These are phyloP conservation scores for Melospiza melodia DNA, from an alignment of 2,113 vertebrate genomes.

Conservation along the genomic window DNA sequence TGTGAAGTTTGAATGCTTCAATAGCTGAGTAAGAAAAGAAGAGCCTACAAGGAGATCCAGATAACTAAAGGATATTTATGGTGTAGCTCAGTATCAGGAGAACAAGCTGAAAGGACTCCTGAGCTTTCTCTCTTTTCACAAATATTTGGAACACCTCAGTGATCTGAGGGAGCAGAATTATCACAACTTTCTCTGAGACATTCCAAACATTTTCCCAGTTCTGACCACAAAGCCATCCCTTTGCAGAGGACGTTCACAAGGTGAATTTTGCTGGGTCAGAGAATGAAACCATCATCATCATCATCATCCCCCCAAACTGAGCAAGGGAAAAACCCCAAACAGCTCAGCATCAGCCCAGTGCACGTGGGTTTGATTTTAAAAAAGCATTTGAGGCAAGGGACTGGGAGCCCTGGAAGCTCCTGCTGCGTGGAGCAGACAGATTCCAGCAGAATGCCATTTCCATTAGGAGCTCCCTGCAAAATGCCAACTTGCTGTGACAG, in stretches of 20 bases:
- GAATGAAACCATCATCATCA: background rate
- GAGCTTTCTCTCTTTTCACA: background rate
- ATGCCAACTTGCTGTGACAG: background rate
- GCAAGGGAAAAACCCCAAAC: fast-evolving
- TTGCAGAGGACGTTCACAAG: background rate
- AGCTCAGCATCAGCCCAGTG: background rate
- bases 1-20: background rate
- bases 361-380: background rate
- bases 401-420: background rate
- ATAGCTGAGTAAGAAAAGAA: background rate
- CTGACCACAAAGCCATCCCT: background rate
- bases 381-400: background rate
- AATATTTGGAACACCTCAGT: background rate
- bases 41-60: background rate
- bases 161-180: background rate
- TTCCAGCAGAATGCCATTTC: background rate
- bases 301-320: fast-evolving
- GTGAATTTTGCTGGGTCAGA: background rate
- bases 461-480: background rate
- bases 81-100: fast-evolving
- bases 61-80: background rate
- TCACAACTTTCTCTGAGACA: background rate
- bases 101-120: background rate
- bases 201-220: background rate
- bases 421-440: background rate